Base-by-base conservation (phyloP, 2,888 invertebrate genomes). In the Trachelus troglodyta region DNA sequence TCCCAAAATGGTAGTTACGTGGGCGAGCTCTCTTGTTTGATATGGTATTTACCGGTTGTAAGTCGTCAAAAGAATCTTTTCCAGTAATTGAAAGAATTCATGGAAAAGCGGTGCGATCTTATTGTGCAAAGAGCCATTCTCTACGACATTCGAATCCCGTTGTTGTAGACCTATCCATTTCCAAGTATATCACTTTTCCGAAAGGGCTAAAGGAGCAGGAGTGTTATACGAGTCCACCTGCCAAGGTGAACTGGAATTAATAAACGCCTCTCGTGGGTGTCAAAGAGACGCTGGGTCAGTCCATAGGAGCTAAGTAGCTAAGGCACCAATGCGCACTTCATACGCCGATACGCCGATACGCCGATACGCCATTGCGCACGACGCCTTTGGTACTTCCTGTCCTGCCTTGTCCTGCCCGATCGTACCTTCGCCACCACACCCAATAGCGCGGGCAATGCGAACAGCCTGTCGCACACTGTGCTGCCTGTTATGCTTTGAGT, bases 231-330 rank as follows among this genome's bases (percentile, higher is more conserved):
- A 83, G 84, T 86, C 86, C 86, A 80, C 73, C 80, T 85, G 81
- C 84, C 90, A 90, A 90, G 90, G 90, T 89, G 85, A 90, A 86
- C 90, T 84, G 84, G 86, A 88, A 86, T 86, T 84, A 79, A 80
- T 81, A 80, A 81, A 78, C 79, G 78, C 81, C 75, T 83, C 74
- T 79, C 83, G 89, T 89, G 83, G 89, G 89, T 86, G 88, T 88
- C 81, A 81, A 83, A 85, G 83, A 83, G 85, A 84, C 81, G 81
- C 82, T 78, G 80, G 56, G 86, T 86, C 87, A 87, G 84, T 80
- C 77, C 82, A 85, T 85, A 85, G 71, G 40, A 40, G 40, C 40
- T 2, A 40, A 15, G 2, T 15, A 40, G 15, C 40, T 4, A 1
- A 37, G 12, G 40, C 40, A 40, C 40, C 40, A 40, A 40, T 40